These are phyloP conservation scores for Priocnemis perturbator DNA, from an alignment of 2,888 invertebrate genomes.

Conservation along the genomic window DNA sequence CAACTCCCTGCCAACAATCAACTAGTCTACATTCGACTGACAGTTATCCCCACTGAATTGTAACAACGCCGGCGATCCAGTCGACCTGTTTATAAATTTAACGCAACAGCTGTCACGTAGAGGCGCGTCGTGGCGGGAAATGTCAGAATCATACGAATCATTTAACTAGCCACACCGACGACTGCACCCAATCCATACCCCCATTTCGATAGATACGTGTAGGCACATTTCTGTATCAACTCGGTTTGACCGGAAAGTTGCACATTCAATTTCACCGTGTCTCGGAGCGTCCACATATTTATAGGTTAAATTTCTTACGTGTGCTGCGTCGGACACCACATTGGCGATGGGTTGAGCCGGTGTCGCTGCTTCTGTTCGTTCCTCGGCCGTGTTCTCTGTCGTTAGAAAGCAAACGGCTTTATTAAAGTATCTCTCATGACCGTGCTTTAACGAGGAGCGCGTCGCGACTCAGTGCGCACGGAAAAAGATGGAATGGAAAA, in stretches of 20 bases:
- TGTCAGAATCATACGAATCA: too few species aligned
- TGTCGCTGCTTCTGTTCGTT: conserved; percentile 66
- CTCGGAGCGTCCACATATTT: conserved; percentile 14
- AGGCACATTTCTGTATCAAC: conserved; percentile 2
- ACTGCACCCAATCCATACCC: too few species aligned
- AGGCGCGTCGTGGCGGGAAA: background rate
- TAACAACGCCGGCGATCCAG: background rate
- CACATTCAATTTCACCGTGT: conserved; percentile 12
- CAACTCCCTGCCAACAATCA: too few species aligned
- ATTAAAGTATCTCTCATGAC: conserved; percentile 3
- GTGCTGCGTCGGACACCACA: conserved; percentile 68
- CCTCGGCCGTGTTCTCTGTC: conserved; percentile 67
- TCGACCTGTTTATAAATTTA: conserved; percentile 2
- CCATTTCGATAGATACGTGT: background rate
- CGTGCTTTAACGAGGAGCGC: background rate
- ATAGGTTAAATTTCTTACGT: conserved; percentile 66
- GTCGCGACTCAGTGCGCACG: conserved; percentile 13
- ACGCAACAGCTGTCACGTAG: conserved; percentile 39
- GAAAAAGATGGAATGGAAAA: conserved; percentile 44
- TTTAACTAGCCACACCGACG: too few species aligned
- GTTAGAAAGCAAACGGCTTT: conserved; percentile 27
- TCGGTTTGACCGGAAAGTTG: too few species aligned
- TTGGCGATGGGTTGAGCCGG: conserved; percentile 64
- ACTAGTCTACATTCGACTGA: too few species aligned
- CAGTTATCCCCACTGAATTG: background rate